Conservation (phyloP, 2,797 vertebrate species). For the Loris lydekkerianus region DNA sequence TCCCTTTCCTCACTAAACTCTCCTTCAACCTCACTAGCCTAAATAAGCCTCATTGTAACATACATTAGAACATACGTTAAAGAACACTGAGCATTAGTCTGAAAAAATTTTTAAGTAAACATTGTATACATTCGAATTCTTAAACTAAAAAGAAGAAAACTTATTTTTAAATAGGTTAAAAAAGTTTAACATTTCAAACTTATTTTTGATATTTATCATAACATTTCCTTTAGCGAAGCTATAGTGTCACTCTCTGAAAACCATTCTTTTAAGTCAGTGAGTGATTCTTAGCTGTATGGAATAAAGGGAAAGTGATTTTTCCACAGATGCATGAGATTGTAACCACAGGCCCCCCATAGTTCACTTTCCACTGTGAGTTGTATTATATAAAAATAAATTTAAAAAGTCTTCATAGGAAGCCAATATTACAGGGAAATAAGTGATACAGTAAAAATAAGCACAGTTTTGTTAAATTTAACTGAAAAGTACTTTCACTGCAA, state of each 20-base stretch:
- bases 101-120: not conserved
- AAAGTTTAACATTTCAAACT: no score
- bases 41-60: not conserved
- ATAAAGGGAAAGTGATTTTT: conserved; percentile 65
- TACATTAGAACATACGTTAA: not conserved
- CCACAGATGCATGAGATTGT: conserved; percentile 71
- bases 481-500: conserved; percentile 31
- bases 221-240: conserved; percentile 25
- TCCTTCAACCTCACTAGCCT: no score
- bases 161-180: not conserved
- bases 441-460: conserved; percentile 67
- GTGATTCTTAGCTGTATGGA: conserved; percentile 29
- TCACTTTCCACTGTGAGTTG: conserved; percentile 39
- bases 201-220: conserved; percentile 28
- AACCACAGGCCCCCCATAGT: conserved; percentile 68
- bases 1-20: no score
- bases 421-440: conserved; percentile 59
- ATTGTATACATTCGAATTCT: conserved; percentile 2
- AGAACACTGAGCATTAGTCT: not conserved
- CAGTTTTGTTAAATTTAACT: conserved; percentile 66
- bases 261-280: not conserved
- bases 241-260: not conserved
- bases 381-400: conserved; percentile 75
- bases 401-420: conserved; percentile 68
- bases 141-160: not conserved